Percentiles rank a stretch among this genome's conserved stretches.
Evolutionary conservation across 2,888 invertebrate genomes (phyloP).

Genomic region (Rotaria sp.): DNA sequence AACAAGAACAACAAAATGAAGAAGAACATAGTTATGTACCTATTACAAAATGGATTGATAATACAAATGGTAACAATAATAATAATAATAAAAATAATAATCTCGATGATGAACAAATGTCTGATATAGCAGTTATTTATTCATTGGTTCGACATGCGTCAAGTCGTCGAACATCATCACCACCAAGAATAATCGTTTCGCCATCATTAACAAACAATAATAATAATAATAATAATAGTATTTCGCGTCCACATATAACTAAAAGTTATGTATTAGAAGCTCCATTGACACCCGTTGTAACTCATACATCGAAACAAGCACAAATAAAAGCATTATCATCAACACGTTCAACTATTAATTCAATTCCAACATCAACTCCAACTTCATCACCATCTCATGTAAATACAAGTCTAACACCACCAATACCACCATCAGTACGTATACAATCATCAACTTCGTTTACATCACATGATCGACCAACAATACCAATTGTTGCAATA

Average conservation of each 20-base stretch:
- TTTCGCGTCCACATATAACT: neutral
- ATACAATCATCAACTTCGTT: slow-evolving; percentile 22
- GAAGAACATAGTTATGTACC: neutral
- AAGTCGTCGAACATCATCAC: neutral
- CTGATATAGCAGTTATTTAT: slow-evolving; percentile 19
- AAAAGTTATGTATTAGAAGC: slow-evolving; percentile 5
- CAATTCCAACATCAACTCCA: neutral
- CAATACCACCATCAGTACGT: neutral
- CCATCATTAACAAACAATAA: neutral
- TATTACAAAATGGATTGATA: neutral
- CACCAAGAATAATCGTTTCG: slow-evolving; percentile 15
- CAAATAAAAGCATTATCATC: slow-evolving; percentile 12
- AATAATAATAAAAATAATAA: neutral
- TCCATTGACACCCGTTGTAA: neutral
- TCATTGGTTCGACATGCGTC: neutral
- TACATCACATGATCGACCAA: slow-evolving; percentile 20
- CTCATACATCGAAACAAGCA: slow-evolving; percentile 20
- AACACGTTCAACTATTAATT: neutral
- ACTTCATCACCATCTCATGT: neutral
- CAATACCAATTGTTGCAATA: neutral
- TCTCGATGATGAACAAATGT: neutral
- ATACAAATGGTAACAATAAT: neutral
- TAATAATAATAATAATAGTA: neutral
- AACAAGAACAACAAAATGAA: neutral
- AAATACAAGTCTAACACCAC: neutral